Evolutionary conservation across 1,140 invertebrate species (phyloP), one percentile per base, ranked within the genome.

Genomic region (Phthorimaea operculella): DNA sequence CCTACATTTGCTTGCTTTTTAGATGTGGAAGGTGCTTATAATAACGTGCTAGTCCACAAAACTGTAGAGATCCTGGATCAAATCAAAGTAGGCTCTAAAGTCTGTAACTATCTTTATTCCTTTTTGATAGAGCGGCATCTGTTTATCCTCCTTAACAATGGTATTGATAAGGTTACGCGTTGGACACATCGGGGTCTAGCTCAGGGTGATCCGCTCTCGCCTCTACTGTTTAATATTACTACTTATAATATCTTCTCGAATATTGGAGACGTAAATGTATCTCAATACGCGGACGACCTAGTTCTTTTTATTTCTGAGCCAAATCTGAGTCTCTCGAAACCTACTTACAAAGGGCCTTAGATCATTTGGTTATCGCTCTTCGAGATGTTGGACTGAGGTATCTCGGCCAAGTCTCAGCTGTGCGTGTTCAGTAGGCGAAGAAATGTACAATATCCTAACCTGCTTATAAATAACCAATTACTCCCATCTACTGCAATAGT

Each of bases 281-380:
- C 10, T 28, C 54, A 55, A 44, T 56, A 44, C 11, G 54, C 54
- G 11, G 48, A 56, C 15, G 48, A 51, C 16, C 42, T 56, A 44
- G 54, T 56, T n/a, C 10, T 56, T 21, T 56, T 28, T 14, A 28
- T 16, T 18, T 14, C 11, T 10, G 8, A 47, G 4, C 14, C 11
- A 15, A 18, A 47, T 47, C 11, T 47, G 8, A 16, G 8, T 47
- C 11, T 47, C 16, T 47, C 5, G 15, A 47, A 47, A 11, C 8
- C 8, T 14, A 47, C 15, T 14, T 47, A 9, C 45, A 47, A 47
- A 14, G 11, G 1, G 45, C 14, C 5, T 47, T 47, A 16, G 15
- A 47, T 10, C 8, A n/a, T 47, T 4, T 47, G 4, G 9, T 47
- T 47, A 15, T 18, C 14, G 12, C 15, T 15, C 16, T 47, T 9